Evolutionary conservation across 2,797 vertebrate species (phyloP), one percentile per base, ranked within the genome.

Genomic region (Arctocebus calabarensis): DNA sequence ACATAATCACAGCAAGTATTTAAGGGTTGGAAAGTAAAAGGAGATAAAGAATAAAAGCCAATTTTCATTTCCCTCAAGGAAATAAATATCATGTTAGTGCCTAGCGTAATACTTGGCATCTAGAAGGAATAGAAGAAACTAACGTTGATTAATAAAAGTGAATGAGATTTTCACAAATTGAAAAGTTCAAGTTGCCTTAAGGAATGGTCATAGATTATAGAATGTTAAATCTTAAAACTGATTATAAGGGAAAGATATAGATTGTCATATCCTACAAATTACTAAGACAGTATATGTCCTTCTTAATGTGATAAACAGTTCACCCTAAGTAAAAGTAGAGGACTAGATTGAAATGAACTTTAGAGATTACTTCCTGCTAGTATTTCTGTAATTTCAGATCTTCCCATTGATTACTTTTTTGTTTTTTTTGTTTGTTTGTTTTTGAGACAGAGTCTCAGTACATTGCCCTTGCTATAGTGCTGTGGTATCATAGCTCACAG

Each of bases 11-110:
- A 43, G 11, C 29, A 84, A 43, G 40, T 73, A 45, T 40, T 57
- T 13, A 29, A 40, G 64, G 32, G 14, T 9, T 45, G 68, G 57
- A 79, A 17, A n/a, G 12, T 29, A 71, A 70, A 83, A 66, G 59
- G 59, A 81, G 11, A 37, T 74, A 14, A 81, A 91, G 32, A 77
- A 57, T 32, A 94, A 75, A 19, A 84, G 68, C 14, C 77, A 32
- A 64, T 89, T 82, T 88, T 81, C 57, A 91, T 64, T 94, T 88
- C 23, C 40, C 48, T 73, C 27, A 40, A 96, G 71, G n/a, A 64
- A 94, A 78, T 71, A 77, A 83, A 29, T 55, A 57, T 57, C 43
- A n/a, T 55, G 64, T 78, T 78, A n/a, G 6, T 84, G 19, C 25
- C 62, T 40, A 77, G 23, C 34, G 57, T 11, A 95, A 34, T 48